A percentile compares a stretch with the other conserved stretches of the same genome.
phyloP scores from a whole-genome alignment of 2,113 vertebrate species.

The Lophotis ruficrista region DNA sequence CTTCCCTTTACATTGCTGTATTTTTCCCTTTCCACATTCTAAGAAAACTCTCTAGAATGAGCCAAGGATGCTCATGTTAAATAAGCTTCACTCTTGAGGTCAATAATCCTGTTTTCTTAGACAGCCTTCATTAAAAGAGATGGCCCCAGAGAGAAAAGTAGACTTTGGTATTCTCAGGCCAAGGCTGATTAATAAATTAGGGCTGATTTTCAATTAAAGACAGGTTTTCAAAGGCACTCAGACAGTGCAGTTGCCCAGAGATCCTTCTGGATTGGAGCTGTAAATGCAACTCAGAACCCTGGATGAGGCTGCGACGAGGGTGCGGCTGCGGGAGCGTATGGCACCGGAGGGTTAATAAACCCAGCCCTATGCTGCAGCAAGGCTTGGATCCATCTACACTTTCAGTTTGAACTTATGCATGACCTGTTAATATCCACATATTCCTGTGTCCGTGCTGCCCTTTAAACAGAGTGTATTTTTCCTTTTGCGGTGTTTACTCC shows the following conservation, averaged over 20 bases:
- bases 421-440: background rate
- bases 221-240: background rate
- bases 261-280: background rate
- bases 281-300: background rate
- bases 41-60: background rate
- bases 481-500: background rate
- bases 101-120: constrained; percentile 3
- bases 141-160: constrained; percentile 1
- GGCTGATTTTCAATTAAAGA: background rate
- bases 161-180: background rate
- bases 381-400: background rate
- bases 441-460: background rate
- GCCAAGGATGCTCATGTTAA: background rate
- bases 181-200: background rate
- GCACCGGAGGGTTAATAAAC: background rate
- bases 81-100: background rate
- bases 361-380: background rate
- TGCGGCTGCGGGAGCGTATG: background rate
- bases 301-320: background rate
- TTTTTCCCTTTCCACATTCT: background rate
- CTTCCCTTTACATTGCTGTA: background rate
- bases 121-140: background rate
- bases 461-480: background rate
- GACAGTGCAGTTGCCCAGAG: background rate
- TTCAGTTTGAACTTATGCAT: background rate